A percentile compares a stretch with the other conserved stretches of the same genome.
Conservation (phyloP, 2,113 vertebrate genomes). For the Percina caprodes region DNA sequence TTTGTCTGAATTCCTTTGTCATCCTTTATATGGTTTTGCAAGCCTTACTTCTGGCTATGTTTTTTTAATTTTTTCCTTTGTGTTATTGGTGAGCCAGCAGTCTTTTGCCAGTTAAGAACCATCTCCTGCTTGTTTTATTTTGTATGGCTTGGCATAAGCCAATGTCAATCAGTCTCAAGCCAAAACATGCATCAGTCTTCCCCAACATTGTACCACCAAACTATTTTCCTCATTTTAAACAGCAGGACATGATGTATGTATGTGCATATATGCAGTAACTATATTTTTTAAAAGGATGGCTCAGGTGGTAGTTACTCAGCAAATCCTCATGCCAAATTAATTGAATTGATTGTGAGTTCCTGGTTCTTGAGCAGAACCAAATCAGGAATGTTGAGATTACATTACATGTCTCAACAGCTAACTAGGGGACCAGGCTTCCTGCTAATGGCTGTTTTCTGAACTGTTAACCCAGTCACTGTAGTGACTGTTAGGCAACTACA, state of each 20-base stretch:
- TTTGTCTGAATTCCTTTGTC: slow-evolving; percentile 44
- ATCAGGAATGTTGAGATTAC: too few relatives aligned
- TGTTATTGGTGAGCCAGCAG: slow-evolving; percentile 18
- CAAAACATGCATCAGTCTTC: background rate
- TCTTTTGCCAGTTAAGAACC: slow-evolving; percentile 12
- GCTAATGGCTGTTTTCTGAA: too few relatives aligned
- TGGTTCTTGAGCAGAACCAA: too few relatives aligned
- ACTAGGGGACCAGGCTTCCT: too few relatives aligned
- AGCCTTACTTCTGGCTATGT: slow-evolving; percentile 16
- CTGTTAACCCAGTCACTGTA: background rate
- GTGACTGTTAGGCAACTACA: background rate
- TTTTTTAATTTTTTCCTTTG: slow-evolving; percentile 2
- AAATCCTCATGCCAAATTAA: too few relatives aligned
- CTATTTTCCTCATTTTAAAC: background rate
- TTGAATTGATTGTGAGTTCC: too few relatives aligned
- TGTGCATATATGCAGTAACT: too few relatives aligned
- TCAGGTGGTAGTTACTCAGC: too few relatives aligned
- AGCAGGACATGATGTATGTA: too few relatives aligned
- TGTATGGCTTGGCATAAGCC: background rate
- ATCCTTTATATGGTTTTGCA: slow-evolving; percentile 32
- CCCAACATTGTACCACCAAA: background rate
- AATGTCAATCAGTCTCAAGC: background rate
- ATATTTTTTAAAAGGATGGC: too few relatives aligned
- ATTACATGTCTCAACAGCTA: too few relatives aligned
- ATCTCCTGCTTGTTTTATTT: background rate